Conservation (phyloP, 2,113 vertebrate species). For the Erythrocercus mccallii region DNA sequence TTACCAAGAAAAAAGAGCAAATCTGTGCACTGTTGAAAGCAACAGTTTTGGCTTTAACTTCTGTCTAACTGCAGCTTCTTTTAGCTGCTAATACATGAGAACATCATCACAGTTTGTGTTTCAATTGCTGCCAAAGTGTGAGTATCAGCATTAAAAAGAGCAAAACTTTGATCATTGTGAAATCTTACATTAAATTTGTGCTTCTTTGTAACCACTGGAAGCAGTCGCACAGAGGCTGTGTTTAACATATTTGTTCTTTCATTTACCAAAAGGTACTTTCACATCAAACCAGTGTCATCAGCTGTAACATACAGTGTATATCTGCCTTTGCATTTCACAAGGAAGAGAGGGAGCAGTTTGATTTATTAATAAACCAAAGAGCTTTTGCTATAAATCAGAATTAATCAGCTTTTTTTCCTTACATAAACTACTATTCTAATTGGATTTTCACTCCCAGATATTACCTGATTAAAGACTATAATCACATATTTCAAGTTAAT, state of each 20-base stretch:
- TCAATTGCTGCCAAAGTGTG: not conserved
- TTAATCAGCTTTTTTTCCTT: not conserved
- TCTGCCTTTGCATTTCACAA: not conserved
- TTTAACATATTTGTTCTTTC: not conserved
- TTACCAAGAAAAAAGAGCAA: not conserved
- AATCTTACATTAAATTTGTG: not conserved
- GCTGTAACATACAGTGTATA: not conserved
- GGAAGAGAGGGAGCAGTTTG: not conserved
- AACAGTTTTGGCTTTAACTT: not conserved
- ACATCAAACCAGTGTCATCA: conserved; percentile 8
- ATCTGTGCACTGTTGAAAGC: not conserved
- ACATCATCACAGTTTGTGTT: not conserved
- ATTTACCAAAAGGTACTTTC: conserved; percentile 22
- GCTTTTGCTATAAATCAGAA: conserved; percentile 19
- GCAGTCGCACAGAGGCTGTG: not conserved
- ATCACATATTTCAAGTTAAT: conserved; percentile 5
- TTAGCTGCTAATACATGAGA: not conserved
- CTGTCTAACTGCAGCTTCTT: not conserved
- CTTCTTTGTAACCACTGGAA: not conserved
- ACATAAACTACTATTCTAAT: not conserved
- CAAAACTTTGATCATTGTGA: not conserved
- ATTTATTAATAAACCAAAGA: not conserved
- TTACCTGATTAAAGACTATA: not conserved
- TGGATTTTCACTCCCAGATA: conserved; percentile 10
- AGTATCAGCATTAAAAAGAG: not conserved